phyloP scores from a whole-genome alignment of 2,888 invertebrate species.

The Mechanitis messenoides region DNA sequence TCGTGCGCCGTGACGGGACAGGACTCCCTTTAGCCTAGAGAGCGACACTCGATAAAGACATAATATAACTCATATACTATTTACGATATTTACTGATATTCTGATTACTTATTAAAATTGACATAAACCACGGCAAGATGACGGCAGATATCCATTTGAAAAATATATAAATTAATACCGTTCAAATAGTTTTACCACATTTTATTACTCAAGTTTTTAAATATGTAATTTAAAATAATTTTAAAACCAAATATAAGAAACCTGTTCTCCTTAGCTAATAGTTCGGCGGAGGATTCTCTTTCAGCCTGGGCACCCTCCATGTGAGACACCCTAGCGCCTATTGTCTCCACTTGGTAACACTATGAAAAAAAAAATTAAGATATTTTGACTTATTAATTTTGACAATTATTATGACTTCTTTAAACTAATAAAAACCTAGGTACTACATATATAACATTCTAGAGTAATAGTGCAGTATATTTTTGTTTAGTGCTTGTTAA shows the following conservation, averaged over 20 bases:
- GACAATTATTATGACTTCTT: too few species aligned
- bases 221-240: not conserved
- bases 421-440: too few species aligned
- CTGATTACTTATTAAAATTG: too few species aligned
- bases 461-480: not conserved
- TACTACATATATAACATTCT: too few species aligned
- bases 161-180: too few species aligned
- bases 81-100: not conserved
- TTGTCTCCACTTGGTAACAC: constrained; percentile 68
- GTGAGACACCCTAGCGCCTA: constrained; percentile 57
- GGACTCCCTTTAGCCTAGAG: constrained; percentile 53
- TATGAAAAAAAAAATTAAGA: constrained; percentile 28
- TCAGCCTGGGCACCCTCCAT: constrained; percentile 66
- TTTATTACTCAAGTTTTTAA: too few species aligned
- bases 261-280: constrained; percentile 60
- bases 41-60: not conserved
- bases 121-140: too few species aligned
- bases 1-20: constrained; percentile 57
- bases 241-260: constrained; percentile 24
- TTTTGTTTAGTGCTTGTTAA: not conserved
- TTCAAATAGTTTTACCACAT: too few species aligned
- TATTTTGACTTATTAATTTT: not conserved
- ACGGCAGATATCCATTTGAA: too few species aligned
- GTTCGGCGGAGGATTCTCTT: constrained; percentile 52
- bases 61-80: too few species aligned